These are phyloP conservation scores for Procambarus clarkii DNA, from an alignment of 1,140 invertebrate species.

Conservation along the genomic window DNA sequence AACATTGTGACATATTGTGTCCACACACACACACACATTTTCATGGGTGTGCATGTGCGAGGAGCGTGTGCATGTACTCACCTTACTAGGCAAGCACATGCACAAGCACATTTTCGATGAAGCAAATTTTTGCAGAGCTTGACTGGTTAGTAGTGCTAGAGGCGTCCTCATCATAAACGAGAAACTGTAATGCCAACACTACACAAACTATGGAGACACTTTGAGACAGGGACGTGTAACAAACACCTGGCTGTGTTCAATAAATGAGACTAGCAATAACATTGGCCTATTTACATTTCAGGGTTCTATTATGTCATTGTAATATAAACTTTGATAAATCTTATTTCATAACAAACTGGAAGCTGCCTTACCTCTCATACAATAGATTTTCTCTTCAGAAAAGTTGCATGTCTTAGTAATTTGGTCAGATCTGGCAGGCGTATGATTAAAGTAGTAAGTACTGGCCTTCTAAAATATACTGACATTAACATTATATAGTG, in stretches of 20 bases:
- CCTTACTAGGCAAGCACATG: background rate
- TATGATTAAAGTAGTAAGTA: constrained; percentile 13
- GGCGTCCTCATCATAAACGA: background rate
- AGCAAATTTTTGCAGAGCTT: too few relatives aligned
- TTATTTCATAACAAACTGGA: constrained; percentile 6
- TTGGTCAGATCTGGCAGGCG: background rate
- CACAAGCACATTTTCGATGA: too few relatives aligned
- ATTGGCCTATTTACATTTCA: constrained; percentile 27
- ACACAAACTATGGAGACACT: background rate
- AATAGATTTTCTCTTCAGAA: too few relatives aligned
- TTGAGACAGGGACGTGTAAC: background rate
- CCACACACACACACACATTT: too few relatives aligned
- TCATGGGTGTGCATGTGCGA: too few relatives aligned
- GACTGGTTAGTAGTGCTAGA: too few relatives aligned
- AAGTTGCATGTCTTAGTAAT: background rate
- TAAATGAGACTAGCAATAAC: constrained; percentile 35
- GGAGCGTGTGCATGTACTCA: background rate
- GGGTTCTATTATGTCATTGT: background rate
- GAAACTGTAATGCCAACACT: background rate
- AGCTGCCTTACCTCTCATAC: background rate
- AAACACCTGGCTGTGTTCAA: constrained; percentile 11
- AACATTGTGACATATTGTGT: too few relatives aligned
- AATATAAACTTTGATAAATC: background rate
- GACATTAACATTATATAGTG: background rate
- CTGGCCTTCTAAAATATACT: constrained; percentile 21